These are phyloP conservation scores for Toxotes chatareus DNA, from an alignment of 2,113 vertebrate species.

Conservation along the genomic window DNA sequence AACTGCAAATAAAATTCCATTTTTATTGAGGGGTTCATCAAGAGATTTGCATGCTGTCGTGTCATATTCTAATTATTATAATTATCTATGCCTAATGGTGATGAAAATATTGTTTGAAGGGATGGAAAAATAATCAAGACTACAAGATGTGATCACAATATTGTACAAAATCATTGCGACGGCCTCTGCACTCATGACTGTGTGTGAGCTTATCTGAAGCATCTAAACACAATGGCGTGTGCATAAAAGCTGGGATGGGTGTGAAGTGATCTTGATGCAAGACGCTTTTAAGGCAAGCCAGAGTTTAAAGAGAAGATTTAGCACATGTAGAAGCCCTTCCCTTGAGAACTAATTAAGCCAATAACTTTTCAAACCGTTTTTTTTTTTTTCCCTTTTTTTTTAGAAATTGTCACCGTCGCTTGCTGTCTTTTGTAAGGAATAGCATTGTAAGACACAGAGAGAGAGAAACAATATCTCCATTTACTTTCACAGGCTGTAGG, in stretches of 20 bases:
- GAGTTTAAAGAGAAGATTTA: conserved; percentile 38
- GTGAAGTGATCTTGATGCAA: conserved; percentile 41
- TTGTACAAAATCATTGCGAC: neutral
- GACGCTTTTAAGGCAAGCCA: conserved; percentile 13
- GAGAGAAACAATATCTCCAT: conserved; percentile 23
- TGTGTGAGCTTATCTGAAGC: neutral
- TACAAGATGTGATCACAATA: neutral
- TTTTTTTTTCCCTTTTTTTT: neutral
- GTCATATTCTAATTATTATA: neutral
- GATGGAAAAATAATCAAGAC: neutral
- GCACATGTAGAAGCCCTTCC: conserved; percentile 21
- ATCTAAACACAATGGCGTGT: conserved; percentile 4
- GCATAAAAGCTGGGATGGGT: conserved; percentile 7
- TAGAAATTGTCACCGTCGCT: neutral
- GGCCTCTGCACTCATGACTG: neutral
- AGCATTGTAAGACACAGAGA: conserved; percentile 1
- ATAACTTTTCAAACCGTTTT: conserved; percentile 25
- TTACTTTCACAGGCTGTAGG: conserved; percentile 27
- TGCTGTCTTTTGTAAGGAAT: conserved; percentile 19
- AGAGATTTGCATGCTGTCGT: neutral
- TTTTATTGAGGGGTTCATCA: neutral
- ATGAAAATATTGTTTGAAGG: neutral
- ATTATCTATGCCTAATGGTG: neutral
- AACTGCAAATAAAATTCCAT: neutral
- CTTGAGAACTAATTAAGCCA: conserved; percentile 48